Conservation (phyloP, 2,797 vertebrate genomes). For the Bothrops alternatus region DNA sequence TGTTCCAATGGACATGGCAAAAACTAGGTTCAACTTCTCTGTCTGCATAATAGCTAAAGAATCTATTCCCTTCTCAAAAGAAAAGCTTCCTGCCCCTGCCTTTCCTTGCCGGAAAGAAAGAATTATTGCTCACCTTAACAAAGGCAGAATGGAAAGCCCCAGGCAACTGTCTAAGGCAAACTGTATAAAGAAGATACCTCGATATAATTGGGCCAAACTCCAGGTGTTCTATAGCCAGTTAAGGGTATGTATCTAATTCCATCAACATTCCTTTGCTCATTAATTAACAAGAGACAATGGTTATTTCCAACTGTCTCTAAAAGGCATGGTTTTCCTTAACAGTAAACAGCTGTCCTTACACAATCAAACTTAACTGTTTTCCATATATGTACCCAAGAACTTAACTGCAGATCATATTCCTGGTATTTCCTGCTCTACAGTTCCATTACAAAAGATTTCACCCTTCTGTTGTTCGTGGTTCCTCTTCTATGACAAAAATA, state of each 20-base stretch:
- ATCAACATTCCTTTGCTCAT: background rate
- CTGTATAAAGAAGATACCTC: background rate
- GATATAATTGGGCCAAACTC: background rate
- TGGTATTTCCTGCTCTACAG: background rate
- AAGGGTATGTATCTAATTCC: background rate
- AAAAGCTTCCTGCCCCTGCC: background rate
- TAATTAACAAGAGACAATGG: background rate
- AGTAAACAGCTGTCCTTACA: background rate
- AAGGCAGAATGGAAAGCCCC: background rate
- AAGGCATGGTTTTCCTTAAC: background rate
- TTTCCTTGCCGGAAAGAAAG: background rate
- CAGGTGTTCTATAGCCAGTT: background rate
- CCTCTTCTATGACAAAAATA: background rate
- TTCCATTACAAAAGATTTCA: background rate
- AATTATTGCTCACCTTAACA: background rate
- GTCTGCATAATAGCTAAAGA: background rate
- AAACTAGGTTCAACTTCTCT: background rate
- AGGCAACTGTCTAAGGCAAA: background rate
- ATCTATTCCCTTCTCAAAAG: background rate
- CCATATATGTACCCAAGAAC: background rate
- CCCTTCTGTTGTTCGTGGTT: background rate
- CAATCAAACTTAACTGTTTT: background rate
- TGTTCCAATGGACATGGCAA: background rate
- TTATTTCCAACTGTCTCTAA: background rate
- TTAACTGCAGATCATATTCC: background rate